Percentiles rank a stretch among this genome's conserved stretches.
These are phyloP conservation scores for Ophthalmolycus amberensis DNA, from an alignment of 2,113 vertebrate species.

Conservation along the genomic window DNA sequence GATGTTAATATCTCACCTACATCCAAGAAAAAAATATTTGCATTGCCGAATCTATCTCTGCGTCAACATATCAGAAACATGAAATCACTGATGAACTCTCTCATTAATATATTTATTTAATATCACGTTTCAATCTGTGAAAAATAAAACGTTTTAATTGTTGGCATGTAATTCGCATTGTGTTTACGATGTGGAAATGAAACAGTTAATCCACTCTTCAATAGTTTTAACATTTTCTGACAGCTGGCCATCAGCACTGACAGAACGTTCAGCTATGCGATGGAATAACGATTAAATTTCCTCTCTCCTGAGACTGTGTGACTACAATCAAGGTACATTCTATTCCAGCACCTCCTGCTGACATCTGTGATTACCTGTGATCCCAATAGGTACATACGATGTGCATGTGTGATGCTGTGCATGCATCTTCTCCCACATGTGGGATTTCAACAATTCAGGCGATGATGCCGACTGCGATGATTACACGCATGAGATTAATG, in stretches of 20 bases:
- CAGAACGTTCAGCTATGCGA: conserved; percentile 23
- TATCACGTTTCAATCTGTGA: conserved; percentile 12
- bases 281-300: conserved; percentile 54
- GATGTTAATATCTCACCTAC: background rate
- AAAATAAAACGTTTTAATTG: background rate
- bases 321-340: conserved; percentile 48
- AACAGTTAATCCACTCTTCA: conserved; percentile 6
- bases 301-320: conserved; percentile 54
- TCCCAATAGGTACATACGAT: background rate
- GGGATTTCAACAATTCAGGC: conserved; percentile 10
- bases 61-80: conserved; percentile 5
- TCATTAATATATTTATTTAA: background rate
- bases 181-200: background rate
- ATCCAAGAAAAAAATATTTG: background rate
- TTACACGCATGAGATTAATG: conserved; percentile 15
- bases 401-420: background rate
- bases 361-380: conserved; percentile 59
- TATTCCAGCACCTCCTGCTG: conserved; percentile 37
- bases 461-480: conserved; percentile 22
- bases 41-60: background rate
- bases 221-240: conserved; percentile 1
- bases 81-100: conserved; percentile 18
- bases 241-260: background rate
- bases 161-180: background rate
- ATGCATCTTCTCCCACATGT: conserved; percentile 11